Conservation (phyloP, 1,140 invertebrate genomes). For the Cydia fagiglandana region DNA sequence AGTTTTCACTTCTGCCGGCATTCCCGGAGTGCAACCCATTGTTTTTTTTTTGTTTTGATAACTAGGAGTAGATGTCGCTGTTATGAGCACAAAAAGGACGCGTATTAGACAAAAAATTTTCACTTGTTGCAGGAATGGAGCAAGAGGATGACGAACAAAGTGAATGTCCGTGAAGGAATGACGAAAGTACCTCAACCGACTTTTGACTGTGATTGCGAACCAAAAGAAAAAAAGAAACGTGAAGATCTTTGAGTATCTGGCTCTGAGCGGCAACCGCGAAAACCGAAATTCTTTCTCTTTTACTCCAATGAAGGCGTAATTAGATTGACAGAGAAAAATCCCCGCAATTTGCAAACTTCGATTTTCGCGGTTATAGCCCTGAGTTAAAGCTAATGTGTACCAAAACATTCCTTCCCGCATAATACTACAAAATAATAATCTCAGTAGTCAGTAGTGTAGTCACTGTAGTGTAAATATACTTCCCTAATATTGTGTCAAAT, state of each 20-base stretch:
- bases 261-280: no score
- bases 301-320: no score
- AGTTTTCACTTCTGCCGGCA: no score
- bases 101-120: constrained; percentile 17
- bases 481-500: background rate
- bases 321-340: no score
- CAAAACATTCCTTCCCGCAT: constrained; percentile 16
- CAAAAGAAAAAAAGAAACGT: constrained; percentile 35
- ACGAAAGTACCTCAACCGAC: constrained; percentile 85
- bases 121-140: constrained; percentile 83
- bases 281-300: no score
- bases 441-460: background rate
- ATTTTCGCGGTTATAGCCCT: no score
- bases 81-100: no score
- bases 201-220: constrained; percentile 75
- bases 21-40: no score
- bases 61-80: no score
- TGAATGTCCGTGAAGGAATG: constrained; percentile 85
- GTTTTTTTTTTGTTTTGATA: no score
- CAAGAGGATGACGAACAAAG: constrained; percentile 81
- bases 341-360: no score
- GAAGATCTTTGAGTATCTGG: constrained; percentile 52
- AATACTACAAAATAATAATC: background rate
- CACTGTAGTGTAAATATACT: background rate
- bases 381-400: background rate